Base-by-base conservation (phyloP, 2,113 vertebrate genomes). In the Osmerus mordax region DNA sequence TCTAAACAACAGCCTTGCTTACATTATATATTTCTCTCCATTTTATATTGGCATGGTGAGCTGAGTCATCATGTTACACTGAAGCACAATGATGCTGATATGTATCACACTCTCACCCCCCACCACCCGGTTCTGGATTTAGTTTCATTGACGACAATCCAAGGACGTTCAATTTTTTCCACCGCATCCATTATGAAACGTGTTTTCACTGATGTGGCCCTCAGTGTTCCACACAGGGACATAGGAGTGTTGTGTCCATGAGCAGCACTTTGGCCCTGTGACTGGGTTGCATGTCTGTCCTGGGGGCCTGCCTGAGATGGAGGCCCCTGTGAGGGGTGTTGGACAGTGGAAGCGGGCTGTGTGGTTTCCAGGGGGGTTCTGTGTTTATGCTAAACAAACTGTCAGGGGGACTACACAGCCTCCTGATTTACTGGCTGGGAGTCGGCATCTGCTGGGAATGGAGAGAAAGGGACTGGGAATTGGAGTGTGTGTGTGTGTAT, bases 301-400 rank as follows among this genome's bases (percentile, higher is more conserved):
- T 25, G 41, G 62, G 59, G 4, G 53, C 28, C 54, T 51, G n/a
- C 75, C 25, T 2, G 60, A 73, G 65, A 54, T 36, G 60, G 52
- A 72, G 65, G 23, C 23, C 23, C 23, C 23, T 82, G 77, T 71
- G 69, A 73, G 65, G 72, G 72, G 79, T 61, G 52, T 55, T 72
- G 72, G 69, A 80, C 51, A 55, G 65, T 73, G 77, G 67, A 74
- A 83, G 86, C 70, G 74, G 74, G 70, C 65, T 69, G 66, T 53
- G 23, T 15, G 29, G 67, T 84, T 86, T 85, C 76, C 78, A 76
- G 72, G 74, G 71, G 71, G 84, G 69, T 79, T 82, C 65, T 25
- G 55, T 72, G 69, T 79, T 80, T 77, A 71, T 86, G 81, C 70
- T 78, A 82, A 87, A 86, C 68, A 70, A 81, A 80, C 82, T 79